Conservation (phyloP, 2,113 vertebrate species). For the Macroglossus sobrinus region DNA sequence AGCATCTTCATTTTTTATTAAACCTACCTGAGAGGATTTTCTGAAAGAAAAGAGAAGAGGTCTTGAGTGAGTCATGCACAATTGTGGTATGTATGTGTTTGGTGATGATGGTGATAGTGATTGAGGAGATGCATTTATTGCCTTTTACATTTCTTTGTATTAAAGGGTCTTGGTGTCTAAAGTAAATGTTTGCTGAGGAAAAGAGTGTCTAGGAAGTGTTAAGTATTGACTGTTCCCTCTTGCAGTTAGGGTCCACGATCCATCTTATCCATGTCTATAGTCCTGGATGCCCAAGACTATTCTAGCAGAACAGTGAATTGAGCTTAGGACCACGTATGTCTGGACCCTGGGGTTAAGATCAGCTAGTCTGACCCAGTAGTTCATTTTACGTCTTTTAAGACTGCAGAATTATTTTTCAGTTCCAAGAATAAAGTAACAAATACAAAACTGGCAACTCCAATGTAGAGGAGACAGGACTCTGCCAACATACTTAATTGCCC, state of each 20-base stretch:
- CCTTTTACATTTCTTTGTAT: not conserved
- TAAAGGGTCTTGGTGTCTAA: not conserved
- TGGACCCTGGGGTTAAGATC: not conserved
- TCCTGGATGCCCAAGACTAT: not conserved
- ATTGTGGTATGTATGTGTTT: not conserved
- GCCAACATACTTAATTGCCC: not conserved
- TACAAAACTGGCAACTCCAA: not conserved
- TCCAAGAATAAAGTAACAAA: slow-evolving; percentile 19
- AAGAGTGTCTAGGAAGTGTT: not conserved
- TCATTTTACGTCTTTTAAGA: not conserved
- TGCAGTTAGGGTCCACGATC: not conserved
- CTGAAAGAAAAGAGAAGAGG: not conserved
- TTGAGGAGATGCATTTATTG: not conserved
- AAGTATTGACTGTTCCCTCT: not conserved
- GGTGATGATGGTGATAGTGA: not conserved
- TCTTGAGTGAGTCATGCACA: too few species aligned
- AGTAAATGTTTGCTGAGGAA: not conserved
- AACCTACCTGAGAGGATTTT: not conserved
- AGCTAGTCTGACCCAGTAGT: not conserved
- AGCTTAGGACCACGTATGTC: not conserved
- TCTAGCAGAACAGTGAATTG: not conserved
- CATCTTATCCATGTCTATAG: not conserved
- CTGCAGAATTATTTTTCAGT: not conserved
- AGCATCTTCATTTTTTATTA: not conserved
- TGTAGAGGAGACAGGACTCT: not conserved